Percentiles rank a stretch among this genome's conserved stretches.
Evolutionary conservation across 1,140 invertebrate genomes (phyloP).

Genomic region (Drosophila guanche): DNA sequence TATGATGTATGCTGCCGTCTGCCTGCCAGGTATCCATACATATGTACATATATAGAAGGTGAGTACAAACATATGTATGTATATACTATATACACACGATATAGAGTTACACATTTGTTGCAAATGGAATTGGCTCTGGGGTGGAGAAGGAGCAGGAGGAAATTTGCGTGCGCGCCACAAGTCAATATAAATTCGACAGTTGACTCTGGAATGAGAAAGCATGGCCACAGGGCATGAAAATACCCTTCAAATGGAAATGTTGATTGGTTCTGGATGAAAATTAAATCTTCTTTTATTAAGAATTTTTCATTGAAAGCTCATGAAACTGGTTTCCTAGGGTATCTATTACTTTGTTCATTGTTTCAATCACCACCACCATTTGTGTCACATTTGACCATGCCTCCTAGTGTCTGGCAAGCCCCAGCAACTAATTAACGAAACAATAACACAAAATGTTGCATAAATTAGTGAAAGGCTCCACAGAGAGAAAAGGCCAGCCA

Average conservation of each 20-base stretch:
- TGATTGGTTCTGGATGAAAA: too few relatives aligned
- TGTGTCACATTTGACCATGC: constrained; percentile 38
- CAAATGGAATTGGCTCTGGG: constrained; percentile 12
- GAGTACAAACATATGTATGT: constrained; percentile 3
- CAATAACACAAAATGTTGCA: constrained; percentile 50
- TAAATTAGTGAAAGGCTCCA: constrained; percentile 31
- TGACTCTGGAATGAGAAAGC: constrained; percentile 2
- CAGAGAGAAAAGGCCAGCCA: not conserved
- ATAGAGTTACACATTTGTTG: constrained; percentile 32
- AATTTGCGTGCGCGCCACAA: constrained; percentile 42
- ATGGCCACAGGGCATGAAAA: constrained; percentile 37
- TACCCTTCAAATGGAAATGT: too few relatives aligned
- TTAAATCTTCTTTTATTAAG: too few relatives aligned
- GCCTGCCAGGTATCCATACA: constrained; percentile 39
- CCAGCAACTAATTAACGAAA: constrained; percentile 54
- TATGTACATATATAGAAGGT: not conserved
- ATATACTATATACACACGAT: constrained; percentile 17
- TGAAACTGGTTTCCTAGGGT: too few relatives aligned
- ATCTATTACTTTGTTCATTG: too few relatives aligned
- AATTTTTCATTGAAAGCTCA: too few relatives aligned
- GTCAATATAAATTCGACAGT: constrained; percentile 65
- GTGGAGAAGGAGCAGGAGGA: not conserved
- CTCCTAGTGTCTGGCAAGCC: constrained; percentile 24
- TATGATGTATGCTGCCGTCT: constrained; percentile 40
- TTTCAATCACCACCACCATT: not conserved